phyloP scores from a whole-genome alignment of 2,113 vertebrate species.

The Tachycineta bicolor region DNA sequence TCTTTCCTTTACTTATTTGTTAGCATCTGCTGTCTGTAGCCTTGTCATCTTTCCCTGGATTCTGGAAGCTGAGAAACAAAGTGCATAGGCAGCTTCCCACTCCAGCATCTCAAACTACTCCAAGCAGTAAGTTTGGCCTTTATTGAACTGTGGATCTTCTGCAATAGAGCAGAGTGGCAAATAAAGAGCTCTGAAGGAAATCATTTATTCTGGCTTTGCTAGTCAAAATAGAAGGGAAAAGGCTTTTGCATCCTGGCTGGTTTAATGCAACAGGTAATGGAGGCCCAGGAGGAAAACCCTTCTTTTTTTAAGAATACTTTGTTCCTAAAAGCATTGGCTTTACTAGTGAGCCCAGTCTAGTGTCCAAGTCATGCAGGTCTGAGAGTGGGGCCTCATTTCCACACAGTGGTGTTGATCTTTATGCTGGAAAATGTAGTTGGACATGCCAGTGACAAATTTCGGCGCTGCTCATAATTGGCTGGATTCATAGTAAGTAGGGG shows the following conservation, averaged over 20 bases:
- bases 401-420: conserved; percentile 74
- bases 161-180: not conserved
- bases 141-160: not conserved
- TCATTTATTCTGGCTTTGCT: not conserved
- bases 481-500: conserved; percentile 57
- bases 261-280: not conserved
- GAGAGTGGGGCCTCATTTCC: conserved; percentile 66
- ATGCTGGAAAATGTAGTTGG: conserved; percentile 75
- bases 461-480: conserved; percentile 77
- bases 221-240: not conserved
- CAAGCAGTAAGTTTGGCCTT: not conserved
- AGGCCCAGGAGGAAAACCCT: not conserved
- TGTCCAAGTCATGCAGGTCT: conserved; percentile 44
- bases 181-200: not conserved
- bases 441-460: conserved; percentile 78
- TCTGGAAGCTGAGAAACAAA: not conserved
- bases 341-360: not conserved
- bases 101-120: not conserved
- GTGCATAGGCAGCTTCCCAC: not conserved
- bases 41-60: not conserved
- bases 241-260: not conserved
- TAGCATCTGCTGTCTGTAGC: not conserved
- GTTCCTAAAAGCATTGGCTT: conserved; percentile 7
- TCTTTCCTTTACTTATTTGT: not conserved
- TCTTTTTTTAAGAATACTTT: not conserved